Evolutionary conservation across 1,140 invertebrate species (phyloP).

Genomic region (honey bee (Apis mellifera)): DNA sequence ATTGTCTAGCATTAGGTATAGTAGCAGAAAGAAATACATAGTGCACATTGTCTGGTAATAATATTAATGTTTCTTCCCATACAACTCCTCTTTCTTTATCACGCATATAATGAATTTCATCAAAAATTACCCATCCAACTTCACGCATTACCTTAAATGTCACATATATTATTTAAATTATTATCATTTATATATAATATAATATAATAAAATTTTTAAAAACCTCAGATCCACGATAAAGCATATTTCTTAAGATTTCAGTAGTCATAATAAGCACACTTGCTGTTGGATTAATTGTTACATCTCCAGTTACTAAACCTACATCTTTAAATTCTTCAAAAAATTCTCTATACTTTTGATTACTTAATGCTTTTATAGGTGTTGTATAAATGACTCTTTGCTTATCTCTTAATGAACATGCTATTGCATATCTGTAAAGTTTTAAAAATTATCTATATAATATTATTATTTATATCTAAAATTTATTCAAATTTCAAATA

Average conservation of each 20-base stretch:
- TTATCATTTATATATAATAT: neutral
- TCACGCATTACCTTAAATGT: constrained; percentile 91
- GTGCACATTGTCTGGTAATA: constrained; percentile 98
- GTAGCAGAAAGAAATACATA: constrained; percentile 99
- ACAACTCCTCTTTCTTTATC: constrained; percentile 99
- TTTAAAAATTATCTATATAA: constrained; percentile 27
- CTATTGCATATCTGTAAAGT: constrained; percentile 86
- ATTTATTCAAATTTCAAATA: constrained; percentile 66
- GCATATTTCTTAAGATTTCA: constrained; percentile 99
- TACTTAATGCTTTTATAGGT: constrained; percentile 99
- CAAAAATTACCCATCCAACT: constrained; percentile 99
- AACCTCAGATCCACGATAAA: constrained; percentile 97
- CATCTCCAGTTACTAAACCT: constrained; percentile 98
- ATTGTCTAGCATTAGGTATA: constrained; percentile 99
- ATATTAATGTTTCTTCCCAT: constrained; percentile 99
- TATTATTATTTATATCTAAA: too few relatives aligned
- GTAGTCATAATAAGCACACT: constrained; percentile 99
- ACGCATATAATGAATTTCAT: constrained; percentile 99
- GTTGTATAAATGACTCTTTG: constrained; percentile 99
- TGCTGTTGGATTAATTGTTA: constrained; percentile 99
- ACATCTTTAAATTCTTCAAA: constrained; percentile 99
- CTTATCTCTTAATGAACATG: constrained; percentile 86
- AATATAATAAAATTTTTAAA: neutral
- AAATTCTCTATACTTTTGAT: constrained; percentile 99
- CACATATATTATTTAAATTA: constrained; percentile 13